These are phyloP conservation scores for Craniophora ligustri DNA, from an alignment of 2,888 invertebrate species.

Conservation along the genomic window DNA sequence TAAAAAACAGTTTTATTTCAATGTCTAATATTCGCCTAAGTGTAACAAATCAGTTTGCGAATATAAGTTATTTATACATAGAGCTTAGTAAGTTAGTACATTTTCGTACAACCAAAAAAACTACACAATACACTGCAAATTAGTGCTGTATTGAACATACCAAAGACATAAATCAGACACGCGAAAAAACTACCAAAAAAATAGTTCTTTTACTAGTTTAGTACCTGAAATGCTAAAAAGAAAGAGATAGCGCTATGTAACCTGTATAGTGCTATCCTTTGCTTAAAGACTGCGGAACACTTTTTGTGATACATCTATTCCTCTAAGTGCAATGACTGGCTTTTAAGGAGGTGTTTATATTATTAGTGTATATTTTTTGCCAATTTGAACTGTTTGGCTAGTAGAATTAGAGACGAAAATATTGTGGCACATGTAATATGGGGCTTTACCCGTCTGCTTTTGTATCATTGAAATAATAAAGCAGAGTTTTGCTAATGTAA, in stretches of 20 bases:
- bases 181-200: slow-evolving; percentile 9
- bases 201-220: neutral
- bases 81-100: slow-evolving; percentile 2
- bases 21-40: too few relatives aligned
- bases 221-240: too few relatives aligned
- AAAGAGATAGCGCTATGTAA: neutral
- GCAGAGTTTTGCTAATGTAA: too few relatives aligned
- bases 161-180: neutral
- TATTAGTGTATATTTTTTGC: slow-evolving; percentile 19
- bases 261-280: neutral
- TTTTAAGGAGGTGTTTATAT: slow-evolving; percentile 3
- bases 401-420: neutral
- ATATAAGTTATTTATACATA: neutral
- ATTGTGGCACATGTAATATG: too few relatives aligned
- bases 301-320: slow-evolving; percentile 10
- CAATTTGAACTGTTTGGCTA: neutral
- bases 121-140: slow-evolving; percentile 4
- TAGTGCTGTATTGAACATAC: neutral
- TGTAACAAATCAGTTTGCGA: too few relatives aligned
- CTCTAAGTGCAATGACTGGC: slow-evolving; percentile 5
- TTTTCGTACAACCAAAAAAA: neutral
- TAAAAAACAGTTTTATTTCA: too few relatives aligned
- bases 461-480: too few relatives aligned
- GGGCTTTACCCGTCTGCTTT: too few relatives aligned
- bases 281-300: neutral